Evolutionary conservation across 2,797 vertebrate genomes (phyloP).

Genomic region (Cyclura pinguis): DNA sequence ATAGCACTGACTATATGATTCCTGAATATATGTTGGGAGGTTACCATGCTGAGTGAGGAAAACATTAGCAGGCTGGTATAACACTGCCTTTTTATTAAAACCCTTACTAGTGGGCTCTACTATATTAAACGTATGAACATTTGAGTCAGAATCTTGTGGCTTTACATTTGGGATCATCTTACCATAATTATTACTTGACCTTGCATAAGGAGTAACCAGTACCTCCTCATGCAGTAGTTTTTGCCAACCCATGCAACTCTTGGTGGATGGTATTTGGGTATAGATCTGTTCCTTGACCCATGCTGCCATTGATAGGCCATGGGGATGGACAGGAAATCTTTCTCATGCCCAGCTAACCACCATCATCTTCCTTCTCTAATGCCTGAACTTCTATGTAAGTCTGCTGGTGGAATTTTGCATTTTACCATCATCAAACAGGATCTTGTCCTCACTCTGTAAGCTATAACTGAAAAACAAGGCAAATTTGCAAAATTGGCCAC

Average conservation of each 20-base stretch:
- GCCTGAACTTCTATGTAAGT: background rate
- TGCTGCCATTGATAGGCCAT: too few relatives aligned
- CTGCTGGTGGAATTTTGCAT: background rate
- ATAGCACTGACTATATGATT: background rate
- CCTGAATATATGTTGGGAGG: background rate
- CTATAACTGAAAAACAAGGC: background rate
- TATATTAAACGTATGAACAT: background rate
- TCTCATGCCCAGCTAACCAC: too few relatives aligned
- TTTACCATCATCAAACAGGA: background rate
- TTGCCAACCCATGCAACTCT: too few relatives aligned
- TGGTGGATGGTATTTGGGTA: too few relatives aligned
- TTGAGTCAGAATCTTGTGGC: too few relatives aligned
- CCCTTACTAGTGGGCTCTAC: background rate
- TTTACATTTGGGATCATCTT: too few relatives aligned
- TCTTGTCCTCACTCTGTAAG: background rate
- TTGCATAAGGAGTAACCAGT: too few relatives aligned
- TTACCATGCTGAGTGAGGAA: background rate
- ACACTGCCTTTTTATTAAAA: background rate
- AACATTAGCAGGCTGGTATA: background rate
- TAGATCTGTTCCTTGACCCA: too few relatives aligned
- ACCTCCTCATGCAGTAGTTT: too few relatives aligned
- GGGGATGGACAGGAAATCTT: too few relatives aligned
- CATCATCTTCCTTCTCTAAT: too few relatives aligned
- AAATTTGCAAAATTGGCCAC: background rate
- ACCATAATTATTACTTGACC: too few relatives aligned